Conservation (phyloP, 2,797 vertebrate species). For the Potorous gilbertii region DNA sequence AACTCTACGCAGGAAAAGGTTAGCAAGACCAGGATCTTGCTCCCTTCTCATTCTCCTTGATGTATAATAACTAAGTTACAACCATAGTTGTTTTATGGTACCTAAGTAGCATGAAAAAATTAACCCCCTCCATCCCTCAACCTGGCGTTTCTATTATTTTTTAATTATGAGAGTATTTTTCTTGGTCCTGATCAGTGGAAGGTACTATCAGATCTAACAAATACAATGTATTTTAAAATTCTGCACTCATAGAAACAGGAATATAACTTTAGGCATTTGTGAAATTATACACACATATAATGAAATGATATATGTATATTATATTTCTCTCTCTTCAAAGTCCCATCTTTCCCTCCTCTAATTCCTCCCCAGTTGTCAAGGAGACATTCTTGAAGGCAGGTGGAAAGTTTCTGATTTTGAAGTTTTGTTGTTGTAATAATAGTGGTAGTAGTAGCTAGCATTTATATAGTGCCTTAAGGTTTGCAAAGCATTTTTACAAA, state of each 20-base stretch:
- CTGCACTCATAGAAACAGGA: not conserved
- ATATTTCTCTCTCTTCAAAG: conserved; percentile 14
- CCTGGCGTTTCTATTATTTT: not conserved
- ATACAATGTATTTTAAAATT: conserved; percentile 44
- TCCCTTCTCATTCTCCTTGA: not conserved
- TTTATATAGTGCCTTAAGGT: not conserved
- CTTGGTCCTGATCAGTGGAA: conserved; percentile 11
- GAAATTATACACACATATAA: conserved; percentile 25
- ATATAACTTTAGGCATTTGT: conserved; percentile 27
- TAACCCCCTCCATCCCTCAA: not conserved
- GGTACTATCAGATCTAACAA: not conserved
- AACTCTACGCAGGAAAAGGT: not conserved
- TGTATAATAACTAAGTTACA: not conserved
- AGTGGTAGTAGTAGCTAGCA: not conserved
- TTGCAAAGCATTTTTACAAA: not conserved
- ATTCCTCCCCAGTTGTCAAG: conserved; percentile 33
- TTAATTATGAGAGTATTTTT: conserved; percentile 27
- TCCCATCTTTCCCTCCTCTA: conserved; percentile 1
- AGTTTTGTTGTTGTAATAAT: conserved; percentile 53
- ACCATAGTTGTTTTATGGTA: not conserved
- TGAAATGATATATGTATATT: not conserved
- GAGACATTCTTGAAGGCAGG: conserved; percentile 42
- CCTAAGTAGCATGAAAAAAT: not conserved
- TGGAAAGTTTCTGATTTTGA: conserved; percentile 70
- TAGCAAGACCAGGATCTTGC: not conserved